Percentiles rank a stretch among this genome's conserved stretches.
These are phyloP conservation scores for Lateolabrax maculatus DNA, from an alignment of 2,797 vertebrate species.

Conservation along the genomic window DNA sequence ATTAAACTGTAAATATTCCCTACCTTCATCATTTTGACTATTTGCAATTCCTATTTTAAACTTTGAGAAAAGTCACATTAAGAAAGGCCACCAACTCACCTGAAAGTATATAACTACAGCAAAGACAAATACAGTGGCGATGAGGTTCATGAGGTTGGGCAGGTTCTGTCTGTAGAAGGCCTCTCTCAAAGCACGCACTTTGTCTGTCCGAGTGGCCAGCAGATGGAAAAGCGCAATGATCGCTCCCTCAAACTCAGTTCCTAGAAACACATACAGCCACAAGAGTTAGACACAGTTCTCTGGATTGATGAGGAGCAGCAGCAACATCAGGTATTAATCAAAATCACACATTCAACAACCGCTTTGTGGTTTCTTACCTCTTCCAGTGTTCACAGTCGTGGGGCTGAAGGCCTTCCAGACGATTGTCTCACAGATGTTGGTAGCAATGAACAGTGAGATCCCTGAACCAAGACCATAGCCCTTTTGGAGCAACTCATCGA, in stretches of 20 bases:
- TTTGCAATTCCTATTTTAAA: neutral
- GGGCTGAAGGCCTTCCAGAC: conserved; percentile 99
- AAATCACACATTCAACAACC: neutral
- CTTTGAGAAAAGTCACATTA: neutral
- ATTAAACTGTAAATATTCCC: neutral
- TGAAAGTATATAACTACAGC: conserved; percentile 99
- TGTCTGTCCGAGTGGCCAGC: conserved; percentile 96
- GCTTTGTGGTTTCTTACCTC: conserved; percentile 86
- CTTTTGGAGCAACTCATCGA: conserved; percentile 97
- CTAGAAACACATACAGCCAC: conserved; percentile 70
- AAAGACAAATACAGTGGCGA: conserved; percentile 97
- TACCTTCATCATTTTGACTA: neutral
- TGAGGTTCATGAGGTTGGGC: conserved; percentile 99
- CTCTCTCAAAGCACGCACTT: conserved; percentile 96
- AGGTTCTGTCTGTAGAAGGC: conserved; percentile 99
- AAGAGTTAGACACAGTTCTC: conserved; percentile 9
- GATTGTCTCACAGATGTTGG: conserved; percentile 99
- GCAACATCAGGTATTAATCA: neutral
- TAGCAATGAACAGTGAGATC: conserved; percentile 99
- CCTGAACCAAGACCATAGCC: conserved; percentile 98
- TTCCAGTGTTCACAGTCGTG: conserved; percentile 97
- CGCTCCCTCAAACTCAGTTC: conserved; percentile 98
- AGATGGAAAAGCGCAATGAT: conserved; percentile 98
- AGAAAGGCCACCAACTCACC: conserved; percentile 80
- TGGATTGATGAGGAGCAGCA: neutral